Base-by-base conservation (phyloP, 2,888 invertebrate species). In the Drosophila nr. medialis region DNA sequence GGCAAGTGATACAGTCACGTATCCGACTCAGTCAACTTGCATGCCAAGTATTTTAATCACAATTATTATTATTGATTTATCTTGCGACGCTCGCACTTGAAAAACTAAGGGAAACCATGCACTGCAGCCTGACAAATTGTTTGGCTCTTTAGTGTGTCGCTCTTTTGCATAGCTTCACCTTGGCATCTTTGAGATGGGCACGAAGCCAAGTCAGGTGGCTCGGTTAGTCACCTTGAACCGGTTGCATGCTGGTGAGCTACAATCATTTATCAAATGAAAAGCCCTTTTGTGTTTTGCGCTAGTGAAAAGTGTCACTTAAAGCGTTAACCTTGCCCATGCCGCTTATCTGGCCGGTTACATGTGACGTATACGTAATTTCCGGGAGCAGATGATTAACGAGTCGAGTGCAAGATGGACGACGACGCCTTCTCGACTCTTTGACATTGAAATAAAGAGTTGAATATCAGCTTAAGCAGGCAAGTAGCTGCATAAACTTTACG, bases 361-460 rank as follows among this genome's bases (percentile, higher is more conserved):
- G 76, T 89, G 85, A 89, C 85, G 84, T 87, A 85, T 81, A 89
- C 81, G 89, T 79, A 81, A 84, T 87, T 85, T 87, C 75, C 56
- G 55, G 63, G 42, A 63, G 55, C 85, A 73, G 63, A 86, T 86
- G 86, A 86, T 86, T 80, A 86, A 86, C 86, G 86, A 88, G 76
- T 68, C 65, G 30, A 69, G 73, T 63, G 65, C 64, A 70, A 53
- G 32, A 51, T 45, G 50, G 29, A 54, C 42, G 36, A 55, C 50
- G 24, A 15, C 10, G 24, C 15, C 56, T 38, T 30, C 21, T n/a
- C 30, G 49, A 45, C 64, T 63, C 38, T 15, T 32, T 54, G 60
- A 48, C 68, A 69, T 60, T 60, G 40, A 58, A 64, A 58, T 45
- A 6, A 48, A 38, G 36, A 21, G 36, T 21, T 13, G 27, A 53